Base-by-base conservation (phyloP, 2,888 invertebrate genomes). In the Rhingia campestris region DNA sequence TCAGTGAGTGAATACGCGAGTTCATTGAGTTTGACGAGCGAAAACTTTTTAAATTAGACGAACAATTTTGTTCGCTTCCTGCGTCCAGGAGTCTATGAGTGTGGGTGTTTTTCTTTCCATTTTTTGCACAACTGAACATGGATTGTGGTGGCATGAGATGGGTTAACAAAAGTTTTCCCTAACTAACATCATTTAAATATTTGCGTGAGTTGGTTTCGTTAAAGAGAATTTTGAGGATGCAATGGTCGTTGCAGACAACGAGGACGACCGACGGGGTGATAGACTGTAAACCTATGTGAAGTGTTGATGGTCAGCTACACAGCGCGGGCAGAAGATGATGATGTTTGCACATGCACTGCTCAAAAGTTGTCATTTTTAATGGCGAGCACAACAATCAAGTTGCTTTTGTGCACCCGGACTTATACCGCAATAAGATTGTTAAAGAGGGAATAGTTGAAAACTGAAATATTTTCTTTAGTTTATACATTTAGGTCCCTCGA, bases 41-140 rank as follows among this genome's bases (percentile, higher is more conserved):
- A 76, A 12, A 76, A 81, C 54, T 76, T 81, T 81, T 76, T 51
- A 81, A 81, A 81, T 81, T 63, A 81, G 67, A 72, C 61, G 72
- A 54, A 61, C 43, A 43, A 56, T 59, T 76, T 81, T 59, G 49
- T 53, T 51, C 70, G 64, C 61, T 47, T 58, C 49, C 35, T 56
- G 59, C 54, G 22, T 56, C 37, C 59, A 64, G 59, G 10, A n/a
- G 41, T 56, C 22, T 1, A 2, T 22, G 22, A 2, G 22, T 22
- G 22, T 12, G 4, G 39, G 41, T 37, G 0, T 6, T 39, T 39
- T 39, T 30, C 6, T 59, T 41, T 22, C 10, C 22, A 0, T 10
- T 2, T 6, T 4, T 22, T 22, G 22, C 22, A 22, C 22, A 12
- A 33, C 7, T 14, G 35, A 4, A 30, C 32, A 35, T 2, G 12